Conservation (phyloP, 2,113 vertebrate genomes). For the Rhinogobius similis region DNA sequence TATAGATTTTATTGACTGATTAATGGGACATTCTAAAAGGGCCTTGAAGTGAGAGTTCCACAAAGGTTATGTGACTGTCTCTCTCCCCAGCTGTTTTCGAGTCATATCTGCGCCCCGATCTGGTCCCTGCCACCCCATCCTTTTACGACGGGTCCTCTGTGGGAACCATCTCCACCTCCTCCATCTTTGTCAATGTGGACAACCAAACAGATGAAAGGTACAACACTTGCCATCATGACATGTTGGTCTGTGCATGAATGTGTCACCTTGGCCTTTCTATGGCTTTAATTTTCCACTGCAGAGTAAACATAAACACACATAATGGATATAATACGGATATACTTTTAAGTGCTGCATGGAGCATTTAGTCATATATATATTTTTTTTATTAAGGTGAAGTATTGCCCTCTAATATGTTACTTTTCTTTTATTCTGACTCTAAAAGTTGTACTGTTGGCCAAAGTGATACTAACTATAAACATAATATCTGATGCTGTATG, state of each 20-base stretch:
- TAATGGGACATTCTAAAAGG: not conserved
- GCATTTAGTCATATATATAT: not conserved
- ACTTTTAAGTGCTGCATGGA: too few relatives aligned
- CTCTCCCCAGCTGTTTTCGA: constrained; percentile 74
- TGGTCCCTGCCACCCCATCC: constrained; percentile 84
- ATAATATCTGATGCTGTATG: too few relatives aligned
- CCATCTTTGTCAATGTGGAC: constrained; percentile 81
- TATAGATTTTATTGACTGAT: not conserved
- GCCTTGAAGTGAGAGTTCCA: not conserved
- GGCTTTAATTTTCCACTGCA: not conserved
- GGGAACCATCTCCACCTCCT: constrained; percentile 90
- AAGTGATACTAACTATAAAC: too few relatives aligned
- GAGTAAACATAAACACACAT: constrained; percentile 5
- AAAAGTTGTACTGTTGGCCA: not conserved
- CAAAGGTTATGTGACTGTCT: constrained; percentile 10
- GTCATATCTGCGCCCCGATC: constrained; percentile 82
- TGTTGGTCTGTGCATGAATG: not conserved
- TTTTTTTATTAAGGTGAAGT: not conserved
- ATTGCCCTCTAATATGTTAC: not conserved
- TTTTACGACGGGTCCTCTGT: constrained; percentile 88
- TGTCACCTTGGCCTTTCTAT: not conserved
- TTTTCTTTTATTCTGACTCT: not conserved
- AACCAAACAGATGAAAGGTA: constrained; percentile 80
- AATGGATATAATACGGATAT: not conserved
- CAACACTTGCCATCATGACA: not conserved